Conservation (phyloP, 1,140 invertebrate species). For the Bicyclus anynana region DNA sequence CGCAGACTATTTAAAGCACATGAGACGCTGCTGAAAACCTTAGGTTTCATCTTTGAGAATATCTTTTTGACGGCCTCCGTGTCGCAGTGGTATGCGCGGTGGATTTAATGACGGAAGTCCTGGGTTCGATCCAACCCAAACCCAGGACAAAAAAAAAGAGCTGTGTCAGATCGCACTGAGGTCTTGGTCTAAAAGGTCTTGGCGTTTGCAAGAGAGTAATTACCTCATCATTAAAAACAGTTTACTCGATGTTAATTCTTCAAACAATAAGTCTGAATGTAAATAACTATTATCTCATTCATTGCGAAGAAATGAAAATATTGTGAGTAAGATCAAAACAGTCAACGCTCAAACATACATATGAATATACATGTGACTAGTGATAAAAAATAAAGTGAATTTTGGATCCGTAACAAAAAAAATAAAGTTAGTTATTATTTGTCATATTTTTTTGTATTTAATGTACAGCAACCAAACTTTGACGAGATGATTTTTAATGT, state of each 20-base stretch:
- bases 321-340: neutral
- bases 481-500: slow-evolving; percentile 21
- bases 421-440: no score
- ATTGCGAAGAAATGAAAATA: neutral
- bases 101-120: no score
- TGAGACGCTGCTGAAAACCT: no score
- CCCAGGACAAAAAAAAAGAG: no score
- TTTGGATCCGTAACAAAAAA: no score
- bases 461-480: slow-evolving; percentile 2
- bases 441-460: slow-evolving; percentile 19
- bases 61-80: no score
- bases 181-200: no score
- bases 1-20: no score
- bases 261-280: slow-evolving; percentile 4
- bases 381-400: neutral
- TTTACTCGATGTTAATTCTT: neutral
- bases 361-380: neutral
- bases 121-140: no score
- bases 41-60: no score
- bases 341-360: neutral
- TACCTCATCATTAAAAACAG: neutral
- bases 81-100: no score
- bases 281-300: neutral
- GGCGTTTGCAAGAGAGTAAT: neutral
- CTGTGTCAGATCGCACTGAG: no score